A percentile compares a stretch with the other conserved stretches of the same genome.
Evolutionary conservation across 2,113 vertebrate genomes (phyloP).

Genomic region (Platycercus adscitus): DNA sequence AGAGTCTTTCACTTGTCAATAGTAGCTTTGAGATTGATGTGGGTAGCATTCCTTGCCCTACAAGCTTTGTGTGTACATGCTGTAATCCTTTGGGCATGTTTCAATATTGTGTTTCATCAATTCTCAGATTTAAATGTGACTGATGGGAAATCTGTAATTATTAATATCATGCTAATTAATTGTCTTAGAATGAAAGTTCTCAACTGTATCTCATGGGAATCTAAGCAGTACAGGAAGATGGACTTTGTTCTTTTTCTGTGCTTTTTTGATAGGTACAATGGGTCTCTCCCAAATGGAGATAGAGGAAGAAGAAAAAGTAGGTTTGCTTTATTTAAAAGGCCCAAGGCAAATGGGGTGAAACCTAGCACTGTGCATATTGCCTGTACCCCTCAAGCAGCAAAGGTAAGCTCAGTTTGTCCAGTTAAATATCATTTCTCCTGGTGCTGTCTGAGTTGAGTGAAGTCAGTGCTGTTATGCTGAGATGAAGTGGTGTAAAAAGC

Average conservation of each 20-base stretch:
- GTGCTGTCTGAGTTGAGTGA: neutral
- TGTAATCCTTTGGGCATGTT: neutral
- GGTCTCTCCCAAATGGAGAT: conserved; percentile 96
- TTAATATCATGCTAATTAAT: neutral
- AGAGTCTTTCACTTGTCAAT: fast-evolving
- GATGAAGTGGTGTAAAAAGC: neutral
- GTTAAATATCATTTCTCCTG: neutral
- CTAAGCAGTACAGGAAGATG: neutral
- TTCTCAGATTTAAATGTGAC: neutral
- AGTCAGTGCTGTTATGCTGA: neutral
- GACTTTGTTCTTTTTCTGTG: neutral
- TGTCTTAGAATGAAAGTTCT: neutral
- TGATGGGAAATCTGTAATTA: neutral
- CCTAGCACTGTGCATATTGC: conserved; percentile 97
- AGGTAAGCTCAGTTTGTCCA: conserved; percentile 78
- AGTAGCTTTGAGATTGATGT: neutral
- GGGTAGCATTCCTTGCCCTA: neutral
- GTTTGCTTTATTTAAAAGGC: conserved; percentile 94
- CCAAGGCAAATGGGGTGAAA: conserved; percentile 97
- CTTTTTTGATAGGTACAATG: conserved; percentile 90
- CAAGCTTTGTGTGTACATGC: neutral
- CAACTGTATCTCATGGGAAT: neutral
- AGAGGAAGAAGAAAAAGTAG: conserved; percentile 97
- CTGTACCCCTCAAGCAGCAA: conserved; percentile 97
- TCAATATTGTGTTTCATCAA: neutral